Evolutionary conservation across 2,888 invertebrate species (phyloP).

Genomic region (Rhogogaster chlorosoma): DNA sequence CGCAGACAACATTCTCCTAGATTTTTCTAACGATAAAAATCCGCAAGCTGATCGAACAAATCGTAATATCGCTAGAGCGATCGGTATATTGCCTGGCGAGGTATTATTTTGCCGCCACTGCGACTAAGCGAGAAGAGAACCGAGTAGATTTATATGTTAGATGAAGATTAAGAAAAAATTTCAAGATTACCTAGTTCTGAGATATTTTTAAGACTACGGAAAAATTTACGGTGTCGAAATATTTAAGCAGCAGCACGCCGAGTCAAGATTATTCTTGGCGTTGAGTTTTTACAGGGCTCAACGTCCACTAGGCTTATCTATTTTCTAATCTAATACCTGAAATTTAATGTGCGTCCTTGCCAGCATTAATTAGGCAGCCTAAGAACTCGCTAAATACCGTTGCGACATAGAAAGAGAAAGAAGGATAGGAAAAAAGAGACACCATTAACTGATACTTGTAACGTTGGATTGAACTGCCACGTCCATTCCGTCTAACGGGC

Average conservation of each 20-base stretch:
- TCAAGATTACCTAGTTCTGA: neutral
- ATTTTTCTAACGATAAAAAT: conserved; percentile 64
- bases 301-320: neutral
- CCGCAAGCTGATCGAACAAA: conserved; percentile 42
- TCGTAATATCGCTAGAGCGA: conserved; percentile 25
- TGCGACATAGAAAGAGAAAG: conserved; percentile 33
- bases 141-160: neutral
- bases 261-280: conserved; percentile 16
- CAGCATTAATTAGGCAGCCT: conserved; percentile 46
- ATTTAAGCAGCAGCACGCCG: neutral
- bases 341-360: conserved; percentile 45
- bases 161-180: neutral
- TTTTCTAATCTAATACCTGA: conserved; percentile 26
- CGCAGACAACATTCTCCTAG: conserved; percentile 67
- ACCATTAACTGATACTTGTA: conserved; percentile 54
- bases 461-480: conserved; percentile 54
- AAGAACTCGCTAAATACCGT: conserved; percentile 49
- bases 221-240: conserved; percentile 22
- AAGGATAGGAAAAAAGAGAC: conserved; percentile 14
- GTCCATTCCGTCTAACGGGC: conserved; percentile 50
- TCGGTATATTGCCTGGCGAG: neutral
- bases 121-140: neutral
- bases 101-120: neutral
- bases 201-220: conserved; percentile 1
- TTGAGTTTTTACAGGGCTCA: conserved; percentile 1